Conservation (phyloP, 2,113 vertebrate genomes). For the Pristiophorus japonicus region DNA sequence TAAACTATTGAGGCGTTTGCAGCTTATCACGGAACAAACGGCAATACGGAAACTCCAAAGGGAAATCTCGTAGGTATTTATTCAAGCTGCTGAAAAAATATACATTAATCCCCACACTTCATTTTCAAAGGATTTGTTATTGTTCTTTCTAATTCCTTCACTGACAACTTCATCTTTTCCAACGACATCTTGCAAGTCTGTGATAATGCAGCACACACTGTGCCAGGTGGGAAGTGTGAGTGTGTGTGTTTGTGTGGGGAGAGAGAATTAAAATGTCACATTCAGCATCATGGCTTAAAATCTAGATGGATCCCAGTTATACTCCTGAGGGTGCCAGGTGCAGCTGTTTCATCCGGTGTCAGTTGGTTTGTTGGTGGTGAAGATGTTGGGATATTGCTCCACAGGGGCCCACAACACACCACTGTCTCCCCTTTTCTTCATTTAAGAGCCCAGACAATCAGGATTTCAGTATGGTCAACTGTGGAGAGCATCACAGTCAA, state of each 20-base stretch:
- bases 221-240: neutral
- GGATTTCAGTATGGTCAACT: neutral
- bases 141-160: constrained; percentile 23
- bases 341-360: neutral
- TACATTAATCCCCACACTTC: constrained; percentile 4
- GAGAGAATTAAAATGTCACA: neutral
- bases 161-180: neutral
- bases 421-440: neutral
- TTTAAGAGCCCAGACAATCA: neutral
- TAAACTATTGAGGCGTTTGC: neutral
- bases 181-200: neutral
- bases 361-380: neutral
- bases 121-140: constrained; percentile 29
- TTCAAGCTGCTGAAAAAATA: neutral
- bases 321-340: neutral
- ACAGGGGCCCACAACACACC: neutral
- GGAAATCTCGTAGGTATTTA: neutral
- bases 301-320: neutral
- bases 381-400: neutral
- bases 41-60: neutral
- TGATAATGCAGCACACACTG: neutral
- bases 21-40: neutral
- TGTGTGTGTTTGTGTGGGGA: neutral
- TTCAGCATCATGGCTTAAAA: neutral
- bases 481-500: neutral